Base-by-base conservation (phyloP, 2,797 vertebrate species). In the Sebastes nivosus region DNA sequence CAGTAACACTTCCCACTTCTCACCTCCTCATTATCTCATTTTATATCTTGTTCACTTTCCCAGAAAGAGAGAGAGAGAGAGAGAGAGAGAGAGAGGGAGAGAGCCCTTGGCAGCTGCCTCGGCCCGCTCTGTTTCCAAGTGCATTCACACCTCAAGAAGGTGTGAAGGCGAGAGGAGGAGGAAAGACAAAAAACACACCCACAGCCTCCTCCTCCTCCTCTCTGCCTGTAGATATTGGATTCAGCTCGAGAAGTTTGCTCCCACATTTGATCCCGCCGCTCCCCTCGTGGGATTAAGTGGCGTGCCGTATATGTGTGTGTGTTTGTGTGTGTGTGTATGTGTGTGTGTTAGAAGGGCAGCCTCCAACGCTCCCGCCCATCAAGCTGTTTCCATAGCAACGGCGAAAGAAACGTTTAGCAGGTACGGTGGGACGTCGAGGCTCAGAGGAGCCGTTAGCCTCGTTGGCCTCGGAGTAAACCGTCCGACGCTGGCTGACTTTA, bases 311-410 rank as follows among this genome's bases (percentile, higher is more conserved):
- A 24, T 24, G 29, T 25, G 42, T 52, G 69, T 67, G 18, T 75
- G 34, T 29, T 29, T 11, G 1, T 8, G 24, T 12, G 36, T 24
- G 67, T 38, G 22, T 59, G 75, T 25, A 52, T 24, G 74, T 50
- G 59, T 59, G 72, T 25, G 58, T 12, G 13, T 11, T 13, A 27
- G 16, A 57, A 55, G 24, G 72, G 46, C 68, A 75, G 54, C 80
- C 76, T 75, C 64, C 72, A 72, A 27, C 12, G 20, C 70, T 73
- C 77, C 72, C 20, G 70, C 72, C 61, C 71, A 81, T 88, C 80
- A 84, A 82, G 72, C 82, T 24, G 89, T 91, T 91, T 84, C 88
- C 81, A 92, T 87, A 67, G 91, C 81, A 84, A 91, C 73, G 4
- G 52, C 80, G 58, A n/a, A 60, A 60, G 75, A 27, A 76, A 77